Evolutionary conservation across 2,888 invertebrate genomes (phyloP), one percentile per base, ranked within the genome.

Genomic region (Ophion obscuratus): DNA sequence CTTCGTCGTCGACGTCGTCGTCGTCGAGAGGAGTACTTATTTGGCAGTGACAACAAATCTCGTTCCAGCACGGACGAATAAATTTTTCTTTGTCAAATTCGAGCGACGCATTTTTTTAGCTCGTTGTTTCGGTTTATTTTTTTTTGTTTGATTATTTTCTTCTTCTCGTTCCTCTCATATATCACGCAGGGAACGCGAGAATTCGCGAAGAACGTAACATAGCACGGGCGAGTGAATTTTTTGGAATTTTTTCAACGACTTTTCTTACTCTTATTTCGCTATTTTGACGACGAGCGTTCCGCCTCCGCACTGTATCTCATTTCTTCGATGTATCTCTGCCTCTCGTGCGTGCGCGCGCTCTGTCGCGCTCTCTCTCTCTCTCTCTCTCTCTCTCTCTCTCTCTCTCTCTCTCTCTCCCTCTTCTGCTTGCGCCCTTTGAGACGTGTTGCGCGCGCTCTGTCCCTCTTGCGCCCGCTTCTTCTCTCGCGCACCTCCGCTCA

Each of bases 41-140:
- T 93, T 93, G 92, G 93, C 91, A 92, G 91, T 89, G 91, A 91
- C 91, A 92, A 91, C 91, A 92, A 92, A 88, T 88, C 87, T 88
- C 87, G 89, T 89, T 89, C 89, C 89, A 88, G 90, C 89, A 88
- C 88, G 87, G 88, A 90, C 86, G 89, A 86, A 89, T 83, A 89
- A 90, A 90, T 91, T 91, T 90, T 91, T 91, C 87, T 90, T 91
- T 75, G 90, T 88, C 83, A 88, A 90, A 84, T 90, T 90, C 81
- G 85, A 83, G 83, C 89, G 89, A 88, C 89, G 89, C 93, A 92
- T 93, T 85, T 53, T 53, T 53, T 53, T 14, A 53, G 14, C 53
- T 14, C 14, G 53, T 17, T 53, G 10, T 53, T 53, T 53, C 53
- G 11, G 3, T 53, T 53, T 53, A 53, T 53, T 61, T 61, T 24